Evolutionary conservation across 2,888 invertebrate genomes (phyloP).

Genomic region (Scaptomyza reducta): DNA sequence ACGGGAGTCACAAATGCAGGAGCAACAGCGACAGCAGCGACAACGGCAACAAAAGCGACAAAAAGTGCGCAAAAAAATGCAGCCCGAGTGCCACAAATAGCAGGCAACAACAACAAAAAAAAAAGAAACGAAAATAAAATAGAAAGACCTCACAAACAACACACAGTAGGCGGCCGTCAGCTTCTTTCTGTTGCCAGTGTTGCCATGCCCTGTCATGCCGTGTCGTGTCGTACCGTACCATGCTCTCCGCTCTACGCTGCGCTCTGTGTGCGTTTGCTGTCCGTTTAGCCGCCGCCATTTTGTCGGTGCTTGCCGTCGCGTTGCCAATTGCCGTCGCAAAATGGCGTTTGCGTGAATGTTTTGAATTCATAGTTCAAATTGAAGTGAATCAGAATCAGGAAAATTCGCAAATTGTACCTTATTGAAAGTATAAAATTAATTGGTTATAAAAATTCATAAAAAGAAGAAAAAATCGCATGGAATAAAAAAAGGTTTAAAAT

Average conservation of each 20-base stretch:
- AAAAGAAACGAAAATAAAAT: conserved; percentile 20
- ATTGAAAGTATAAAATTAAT: not conserved
- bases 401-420: not conserved
- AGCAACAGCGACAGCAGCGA: conserved; percentile 35
- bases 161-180: conserved; percentile 58
- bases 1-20: conserved; percentile 35
- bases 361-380: not conserved
- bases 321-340: conserved; percentile 69
- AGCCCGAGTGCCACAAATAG: conserved; percentile 60
- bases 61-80: conserved; percentile 71
- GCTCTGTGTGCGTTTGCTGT: conserved; percentile 21
- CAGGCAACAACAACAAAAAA: conserved; percentile 30
- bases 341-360: conserved; percentile 54
- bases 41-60: conserved; percentile 67
- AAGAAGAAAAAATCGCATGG: too few species aligned
- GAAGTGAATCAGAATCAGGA: conserved; percentile 13
- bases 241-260: conserved; percentile 21
- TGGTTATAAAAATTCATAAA: not conserved
- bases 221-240: conserved; percentile 47
- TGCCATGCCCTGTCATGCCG: conserved; percentile 61
- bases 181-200: conserved; percentile 42
- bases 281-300: conserved; percentile 73
- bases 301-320: conserved; percentile 57
- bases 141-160: conserved; percentile 44
- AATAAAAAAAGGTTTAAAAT: not conserved